phyloP scores from a whole-genome alignment of 2,113 vertebrate species.

The Semnornis frantzii region DNA sequence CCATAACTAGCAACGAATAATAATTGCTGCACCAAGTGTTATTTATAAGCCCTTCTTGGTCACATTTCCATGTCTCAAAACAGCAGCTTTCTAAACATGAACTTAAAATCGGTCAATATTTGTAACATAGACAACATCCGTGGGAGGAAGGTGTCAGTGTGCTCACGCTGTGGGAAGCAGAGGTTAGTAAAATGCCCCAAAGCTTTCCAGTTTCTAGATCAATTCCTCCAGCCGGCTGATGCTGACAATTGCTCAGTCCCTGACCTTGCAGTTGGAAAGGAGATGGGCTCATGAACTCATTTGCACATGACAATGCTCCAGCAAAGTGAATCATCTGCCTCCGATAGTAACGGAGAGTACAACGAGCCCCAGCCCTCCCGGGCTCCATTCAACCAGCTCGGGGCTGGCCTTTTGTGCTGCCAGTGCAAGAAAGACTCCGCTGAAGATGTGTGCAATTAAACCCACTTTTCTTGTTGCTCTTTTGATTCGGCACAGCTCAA shows the following conservation, averaged over 20 bases:
- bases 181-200: slow-evolving; percentile 53
- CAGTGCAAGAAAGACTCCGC: slow-evolving; percentile 74
- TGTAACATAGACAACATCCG: slow-evolving; percentile 44
- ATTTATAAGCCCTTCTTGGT: slow-evolving; percentile 60
- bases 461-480: slow-evolving; percentile 82
- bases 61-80: slow-evolving; percentile 49
- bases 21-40: slow-evolving; percentile 36
- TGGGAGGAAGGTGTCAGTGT: slow-evolving; percentile 19
- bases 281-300: slow-evolving; percentile 80
- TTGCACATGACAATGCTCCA: slow-evolving; percentile 78
- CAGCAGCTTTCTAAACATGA: slow-evolving; percentile 49
- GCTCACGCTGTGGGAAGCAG: neutral
- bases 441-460: slow-evolving; percentile 80
- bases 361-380: slow-evolving; percentile 56
- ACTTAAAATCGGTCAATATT: slow-evolving; percentile 55
- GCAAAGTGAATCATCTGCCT: slow-evolving; percentile 81
- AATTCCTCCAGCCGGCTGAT: slow-evolving; percentile 70
- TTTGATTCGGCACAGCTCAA: slow-evolving; percentile 74
- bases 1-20: slow-evolving; percentile 65
- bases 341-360: slow-evolving; percentile 74
- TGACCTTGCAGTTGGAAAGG: slow-evolving; percentile 75
- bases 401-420: slow-evolving; percentile 77
- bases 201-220: slow-evolving; percentile 54
- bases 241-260: slow-evolving; percentile 74
- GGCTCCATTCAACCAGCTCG: slow-evolving; percentile 66